Evolutionary conservation across 1,140 invertebrate genomes (phyloP), one percentile per base, ranked within the genome.

Genomic region (silkworm (Bombyx mori)): DNA sequence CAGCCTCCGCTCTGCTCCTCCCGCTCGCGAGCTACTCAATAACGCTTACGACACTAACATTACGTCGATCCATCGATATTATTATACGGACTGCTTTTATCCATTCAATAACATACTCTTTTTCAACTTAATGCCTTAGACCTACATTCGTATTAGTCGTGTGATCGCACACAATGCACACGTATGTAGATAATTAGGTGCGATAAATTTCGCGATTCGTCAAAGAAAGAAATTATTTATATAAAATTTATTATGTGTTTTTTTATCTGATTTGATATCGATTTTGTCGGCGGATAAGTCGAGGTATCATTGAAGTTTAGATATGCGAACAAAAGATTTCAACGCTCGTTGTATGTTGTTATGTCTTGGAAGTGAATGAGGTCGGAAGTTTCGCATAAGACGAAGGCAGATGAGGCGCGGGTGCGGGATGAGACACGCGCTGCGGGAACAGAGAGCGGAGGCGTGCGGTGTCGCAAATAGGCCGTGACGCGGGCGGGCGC

Each of bases 401-500:
- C 12, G 44, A 44, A 12, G 22, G 8, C 35, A 22, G 22, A 47
- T 46, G 12, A 22, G 35, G 51, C 46, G 54, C 54, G 49, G 50
- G 55, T 7, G 49, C 44, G 6, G 51, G 54, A 47, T 42, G 42
- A 44, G 12, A 48, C 10, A 48, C 52, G 54, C 44, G 26, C 26
- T 35, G 26, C 4, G 26, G 26, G 59, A 42, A 42, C 52, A 35
- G 48, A 43, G 49, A 22, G 63, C 57, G 64, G 61, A 57, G 66
- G 69, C 64, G 71, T 58, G 64, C 66, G 53, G 60, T 57, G 77
- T 75, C 76, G 77, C 79, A 82, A 84, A 83, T 84, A 84, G 81
- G 75, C 81, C 78, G 79, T 80, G 81, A 80, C 79, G 81, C 79
- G 79, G 50, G 69, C 79, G 81, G 73, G 74, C 82, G 77, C 77